Percentiles rank a stretch among this genome's conserved stretches.
Evolutionary conservation across 2,888 invertebrate species (phyloP).

Genomic region (Trimorus sp.): DNA sequence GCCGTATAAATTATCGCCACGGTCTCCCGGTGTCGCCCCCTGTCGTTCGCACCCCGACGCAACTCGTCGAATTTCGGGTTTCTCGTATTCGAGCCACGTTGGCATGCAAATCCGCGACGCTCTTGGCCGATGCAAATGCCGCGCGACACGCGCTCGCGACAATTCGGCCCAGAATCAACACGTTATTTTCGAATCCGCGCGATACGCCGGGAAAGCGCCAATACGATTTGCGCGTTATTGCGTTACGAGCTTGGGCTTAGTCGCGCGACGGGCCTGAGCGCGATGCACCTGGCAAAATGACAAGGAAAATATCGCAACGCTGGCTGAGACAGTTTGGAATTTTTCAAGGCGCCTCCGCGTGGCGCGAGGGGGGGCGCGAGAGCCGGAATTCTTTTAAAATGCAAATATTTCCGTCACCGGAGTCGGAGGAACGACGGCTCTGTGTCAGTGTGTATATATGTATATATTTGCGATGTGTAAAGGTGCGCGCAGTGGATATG

Average conservation of each 20-base stretch:
- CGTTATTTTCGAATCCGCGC: constrained; percentile 27
- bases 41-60: too few species aligned
- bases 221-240: constrained; percentile 50
- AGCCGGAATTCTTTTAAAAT: constrained; percentile 74
- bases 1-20: too few species aligned
- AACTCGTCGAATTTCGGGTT: too few species aligned
- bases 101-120: not conserved
- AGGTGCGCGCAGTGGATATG: too few species aligned
- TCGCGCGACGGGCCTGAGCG: constrained; percentile 35
- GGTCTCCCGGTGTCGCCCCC: too few species aligned
- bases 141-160: not conserved
- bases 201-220: constrained; percentile 22
- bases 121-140: not conserved
- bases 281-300: constrained; percentile 48
- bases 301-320: constrained; percentile 68
- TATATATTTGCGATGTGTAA: constrained; percentile 22
- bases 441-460: not conserved
- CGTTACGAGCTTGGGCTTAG: constrained; percentile 39
- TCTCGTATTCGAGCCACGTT: too few species aligned
- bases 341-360: constrained; percentile 71
- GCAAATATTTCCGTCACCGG: constrained; percentile 70
- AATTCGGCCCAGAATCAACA: constrained; percentile 23
- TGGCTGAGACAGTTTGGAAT: constrained; percentile 75
- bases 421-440: constrained; percentile 28
- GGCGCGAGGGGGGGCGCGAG: constrained; percentile 1